Percentiles rank a stretch among this genome's conserved stretches.
phyloP scores from a whole-genome alignment of 2,888 invertebrate genomes.

The Synergus umbraculus region DNA sequence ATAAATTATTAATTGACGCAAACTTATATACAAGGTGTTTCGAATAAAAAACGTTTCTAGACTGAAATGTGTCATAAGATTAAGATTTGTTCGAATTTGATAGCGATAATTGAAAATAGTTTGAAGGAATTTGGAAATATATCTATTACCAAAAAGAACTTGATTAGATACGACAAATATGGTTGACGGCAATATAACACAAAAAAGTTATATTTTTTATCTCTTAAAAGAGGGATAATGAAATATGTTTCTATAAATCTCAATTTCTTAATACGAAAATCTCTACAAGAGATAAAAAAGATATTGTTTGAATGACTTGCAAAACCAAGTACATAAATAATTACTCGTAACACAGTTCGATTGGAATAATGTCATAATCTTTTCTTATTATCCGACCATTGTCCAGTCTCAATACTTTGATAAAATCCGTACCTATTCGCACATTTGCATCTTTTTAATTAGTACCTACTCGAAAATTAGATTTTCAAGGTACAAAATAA shows the following conservation, averaged over 20 bases:
- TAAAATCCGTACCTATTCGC: background rate
- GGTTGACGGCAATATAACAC: background rate
- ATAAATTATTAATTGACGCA: background rate
- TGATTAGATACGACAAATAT: slow-evolving; percentile 27
- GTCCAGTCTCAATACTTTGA: background rate
- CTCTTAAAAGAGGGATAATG: background rate
- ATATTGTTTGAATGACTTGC: background rate
- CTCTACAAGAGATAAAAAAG: too few relatives aligned
- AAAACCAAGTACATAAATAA: background rate
- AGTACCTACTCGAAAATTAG: background rate
- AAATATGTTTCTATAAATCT: background rate
- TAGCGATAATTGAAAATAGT: background rate
- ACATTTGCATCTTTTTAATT: background rate
- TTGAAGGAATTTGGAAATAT: background rate
- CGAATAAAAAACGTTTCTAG: background rate
- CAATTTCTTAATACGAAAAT: background rate
- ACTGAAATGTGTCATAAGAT: background rate
- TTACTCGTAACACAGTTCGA: background rate
- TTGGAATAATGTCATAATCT: slow-evolving; percentile 26
- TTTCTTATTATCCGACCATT: slow-evolving; percentile 2
- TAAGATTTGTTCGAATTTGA: slow-evolving; percentile 27
- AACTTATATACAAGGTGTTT: background rate
- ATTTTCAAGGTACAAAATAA: background rate
- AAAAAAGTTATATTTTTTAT: background rate
- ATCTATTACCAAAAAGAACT: slow-evolving; percentile 8